These are phyloP conservation scores for Opisthograptis luteolata DNA, from an alignment of 2,888 invertebrate species.

Conservation along the genomic window DNA sequence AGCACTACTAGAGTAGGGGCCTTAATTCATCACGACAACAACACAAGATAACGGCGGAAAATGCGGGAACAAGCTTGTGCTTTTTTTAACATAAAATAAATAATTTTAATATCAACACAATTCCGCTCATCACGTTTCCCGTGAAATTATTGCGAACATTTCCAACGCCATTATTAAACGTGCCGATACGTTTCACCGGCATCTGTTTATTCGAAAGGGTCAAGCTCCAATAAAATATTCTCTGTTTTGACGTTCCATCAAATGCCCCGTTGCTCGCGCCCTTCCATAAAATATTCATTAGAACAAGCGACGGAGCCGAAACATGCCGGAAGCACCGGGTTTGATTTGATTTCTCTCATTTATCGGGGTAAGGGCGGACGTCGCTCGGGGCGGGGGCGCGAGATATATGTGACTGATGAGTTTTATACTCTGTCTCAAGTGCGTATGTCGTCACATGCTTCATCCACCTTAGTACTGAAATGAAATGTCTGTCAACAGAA, in stretches of 20 bases:
- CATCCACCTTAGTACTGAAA: too few species aligned
- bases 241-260: constrained; percentile 17
- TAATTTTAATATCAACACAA: not conserved
- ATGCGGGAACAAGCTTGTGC: too few species aligned
- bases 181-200: constrained; percentile 5
- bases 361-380: constrained; percentile 4
- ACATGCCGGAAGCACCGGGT: constrained; percentile 18
- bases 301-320: constrained; percentile 14
- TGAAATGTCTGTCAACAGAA: too few species aligned
- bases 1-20: too few species aligned
- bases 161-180: constrained; percentile 6
- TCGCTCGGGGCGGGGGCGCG: constrained; percentile 10
- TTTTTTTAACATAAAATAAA: too few species aligned
- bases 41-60: too few species aligned
- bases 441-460: too few species aligned
- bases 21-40: too few species aligned
- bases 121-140: not conserved
- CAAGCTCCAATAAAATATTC: constrained; percentile 21
- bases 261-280: constrained; percentile 11
- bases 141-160: not conserved
- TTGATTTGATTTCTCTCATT: constrained; percentile 19
- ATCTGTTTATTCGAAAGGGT: constrained; percentile 16
- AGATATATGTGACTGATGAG: constrained; percentile 7
- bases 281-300: constrained; percentile 29
- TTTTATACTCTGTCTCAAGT: not conserved